Percentiles rank a stretch among this genome's conserved stretches.
Conservation (phyloP, 2,888 invertebrate genomes). For the Globia sparganii region DNA sequence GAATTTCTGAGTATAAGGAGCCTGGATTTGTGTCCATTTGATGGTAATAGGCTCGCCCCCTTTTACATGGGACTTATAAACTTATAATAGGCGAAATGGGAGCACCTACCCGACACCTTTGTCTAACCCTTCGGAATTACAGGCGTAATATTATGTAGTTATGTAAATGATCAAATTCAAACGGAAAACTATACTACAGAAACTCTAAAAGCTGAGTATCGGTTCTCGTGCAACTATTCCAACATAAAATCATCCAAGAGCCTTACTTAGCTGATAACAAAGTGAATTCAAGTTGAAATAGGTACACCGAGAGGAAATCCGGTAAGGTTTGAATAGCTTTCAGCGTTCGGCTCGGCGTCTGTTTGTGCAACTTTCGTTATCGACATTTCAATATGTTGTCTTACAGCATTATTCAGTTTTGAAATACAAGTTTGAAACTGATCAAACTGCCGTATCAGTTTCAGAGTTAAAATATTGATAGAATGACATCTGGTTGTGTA, state of each 20-base stretch:
- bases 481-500: background rate
- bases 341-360: constrained; percentile 63
- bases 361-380: constrained; percentile 66
- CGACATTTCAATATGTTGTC: constrained; percentile 56
- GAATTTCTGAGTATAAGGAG: background rate
- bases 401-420: constrained; percentile 40
- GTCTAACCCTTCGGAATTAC: background rate
- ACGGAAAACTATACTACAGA: background rate
- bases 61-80: background rate
- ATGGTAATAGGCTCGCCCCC: background rate
- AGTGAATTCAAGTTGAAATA: constrained; percentile 75
- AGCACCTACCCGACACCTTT: background rate
- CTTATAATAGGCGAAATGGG: background rate
- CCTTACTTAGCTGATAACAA: constrained; percentile 69
- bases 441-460: constrained; percentile 3
- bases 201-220: constrained; percentile 26
- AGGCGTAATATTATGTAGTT: no score
- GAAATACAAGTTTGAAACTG: constrained; percentile 37
- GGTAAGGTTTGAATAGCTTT: constrained; percentile 72
- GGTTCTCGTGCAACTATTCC: constrained; percentile 46
- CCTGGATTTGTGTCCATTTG: background rate
- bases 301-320: constrained; percentile 72
- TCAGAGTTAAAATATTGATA: background rate
- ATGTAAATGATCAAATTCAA: background rate
- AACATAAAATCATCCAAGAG: constrained; percentile 53